Base-by-base conservation (phyloP, 2,797 vertebrate genomes). In the Leptoclinus maculatus region DNA sequence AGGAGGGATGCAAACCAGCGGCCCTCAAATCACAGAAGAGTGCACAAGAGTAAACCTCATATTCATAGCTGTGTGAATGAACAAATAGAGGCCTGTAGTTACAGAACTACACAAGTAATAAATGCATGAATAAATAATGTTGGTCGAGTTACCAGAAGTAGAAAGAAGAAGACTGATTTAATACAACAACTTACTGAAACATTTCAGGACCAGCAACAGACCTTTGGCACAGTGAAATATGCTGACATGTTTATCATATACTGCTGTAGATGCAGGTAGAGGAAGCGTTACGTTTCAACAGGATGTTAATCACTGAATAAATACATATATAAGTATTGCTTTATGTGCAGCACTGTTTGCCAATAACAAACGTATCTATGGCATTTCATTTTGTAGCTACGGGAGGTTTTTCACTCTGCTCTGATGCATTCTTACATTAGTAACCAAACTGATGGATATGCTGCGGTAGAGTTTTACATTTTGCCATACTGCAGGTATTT, bases 281-380 rank as follows among this genome's bases (percentile, higher is more conserved):
- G 21, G 65, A 68, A 60, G 27, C 2, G 32, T 71, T 38, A 21
- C 2, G 14, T 29, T 76, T 80, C 12, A 16, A 7, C 27, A 41
- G 21, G 0, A 9, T 63, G 54, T 71, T 4, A 53, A n/a, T 41
- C 45, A 32, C 7, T 57, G 12, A 21, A 53, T 53, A 38, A 29
- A 64, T 29, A 63, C 51, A 49, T 43, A 43, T 43, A 32, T 27
- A 36, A 74, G 29, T 32, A 39, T 34, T 54, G 12, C 32, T 43
- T 38, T n/a, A 13, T 54, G 17, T 29, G 19, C 27, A 53, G 56
- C 13, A 23, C 10, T 71, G 11, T 71, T 45, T 57, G 14, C 13
- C 25, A 14, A 71, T 53, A 75, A 25, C 12, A 68, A 71, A 76
- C 57, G 43, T 16, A 34, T 65, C n/a, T 27, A 3, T 38, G 21